Base-by-base conservation (phyloP, 2,113 vertebrate species). In the Otis tarda region DNA sequence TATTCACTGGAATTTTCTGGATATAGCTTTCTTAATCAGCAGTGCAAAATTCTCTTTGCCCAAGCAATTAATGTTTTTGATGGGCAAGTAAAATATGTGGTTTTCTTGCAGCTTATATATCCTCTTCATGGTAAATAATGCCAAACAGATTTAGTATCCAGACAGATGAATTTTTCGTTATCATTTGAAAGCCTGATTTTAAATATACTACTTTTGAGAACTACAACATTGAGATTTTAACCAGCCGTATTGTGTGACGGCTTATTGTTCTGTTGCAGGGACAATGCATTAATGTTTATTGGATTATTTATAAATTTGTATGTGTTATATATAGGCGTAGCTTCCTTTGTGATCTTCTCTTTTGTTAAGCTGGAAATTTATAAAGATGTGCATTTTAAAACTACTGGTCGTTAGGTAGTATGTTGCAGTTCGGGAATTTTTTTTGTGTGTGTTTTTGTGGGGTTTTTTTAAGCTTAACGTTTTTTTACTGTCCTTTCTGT, bases 161-260 rank as follows among this genome's bases (percentile, higher is more conserved):
- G 83, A 80, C 80, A 96, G 84, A 75, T 55, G 77, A 95, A 84
- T 90, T 94, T 95, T 95, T 95, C 89, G 83, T 95, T 95, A 83
- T 95, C 84, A 84, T 96, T 94, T 96, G 49, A 52, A 89, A 84
- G 87, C 68, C 78, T 74, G 89, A 88, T 94, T 97, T 96, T 84
- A 94, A 91, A 94, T 91, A 94, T 97, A 97, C 94, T 97, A 94
- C 95, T 41, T 98, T 97, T 97, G 95, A 97, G 97, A 95, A 95
- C 91, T 64, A 92, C 89, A 97, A 94, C 89, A 61, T 13, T 68
- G 93, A 94, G 78, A 84, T 97, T 97, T 96, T 93, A 95, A 92
- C 79, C 91, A 70, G 90, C 83, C 43, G 83, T 95, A 95, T 90
- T 93, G 95, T 97, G 93, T 49, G 61, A 85, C 55, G 96, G 76